These are phyloP conservation scores for Timandra comae DNA, from an alignment of 2,888 invertebrate genomes.

Conservation along the genomic window DNA sequence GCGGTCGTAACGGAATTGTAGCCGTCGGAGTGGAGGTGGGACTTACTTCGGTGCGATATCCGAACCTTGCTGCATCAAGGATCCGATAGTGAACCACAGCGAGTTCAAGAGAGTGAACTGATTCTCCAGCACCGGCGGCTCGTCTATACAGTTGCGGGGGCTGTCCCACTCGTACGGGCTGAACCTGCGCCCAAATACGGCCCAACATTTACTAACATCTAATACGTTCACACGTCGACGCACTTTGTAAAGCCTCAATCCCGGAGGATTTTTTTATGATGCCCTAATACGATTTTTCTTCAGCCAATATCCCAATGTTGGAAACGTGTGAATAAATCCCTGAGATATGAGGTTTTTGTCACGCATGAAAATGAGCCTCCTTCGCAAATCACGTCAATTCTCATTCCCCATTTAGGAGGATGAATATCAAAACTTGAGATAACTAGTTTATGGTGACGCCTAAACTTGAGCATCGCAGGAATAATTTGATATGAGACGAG, in stretches of 20 bases:
- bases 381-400: conserved; percentile 13
- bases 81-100: conserved; percentile 96
- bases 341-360: conserved; percentile 5
- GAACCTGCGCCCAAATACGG: conserved; percentile 81
- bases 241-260: conserved; percentile 17
- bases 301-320: background rate
- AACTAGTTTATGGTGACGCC: conserved; percentile 18
- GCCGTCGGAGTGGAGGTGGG: conserved; percentile 42
- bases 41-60: conserved; percentile 94
- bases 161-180: conserved; percentile 96
- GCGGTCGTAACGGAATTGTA: conserved; percentile 41
- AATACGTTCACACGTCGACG: conserved; percentile 17
- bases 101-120: conserved; percentile 94
- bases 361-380: conserved; percentile 6
- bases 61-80: conserved; percentile 94
- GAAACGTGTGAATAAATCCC: conserved; percentile 8
- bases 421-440: conserved; percentile 19
- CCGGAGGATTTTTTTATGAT: conserved; percentile 11
- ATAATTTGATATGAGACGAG: conserved; percentile 19
- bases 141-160: conserved; percentile 89
- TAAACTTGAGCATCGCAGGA: conserved; percentile 13
- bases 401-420: conserved; percentile 11
- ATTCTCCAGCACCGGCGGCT: conserved; percentile 91
- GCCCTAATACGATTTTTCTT: background rate
- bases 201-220: conserved; percentile 40